These are phyloP conservation scores for Elmis aenea DNA, from an alignment of 2,888 invertebrate species.

Conservation along the genomic window DNA sequence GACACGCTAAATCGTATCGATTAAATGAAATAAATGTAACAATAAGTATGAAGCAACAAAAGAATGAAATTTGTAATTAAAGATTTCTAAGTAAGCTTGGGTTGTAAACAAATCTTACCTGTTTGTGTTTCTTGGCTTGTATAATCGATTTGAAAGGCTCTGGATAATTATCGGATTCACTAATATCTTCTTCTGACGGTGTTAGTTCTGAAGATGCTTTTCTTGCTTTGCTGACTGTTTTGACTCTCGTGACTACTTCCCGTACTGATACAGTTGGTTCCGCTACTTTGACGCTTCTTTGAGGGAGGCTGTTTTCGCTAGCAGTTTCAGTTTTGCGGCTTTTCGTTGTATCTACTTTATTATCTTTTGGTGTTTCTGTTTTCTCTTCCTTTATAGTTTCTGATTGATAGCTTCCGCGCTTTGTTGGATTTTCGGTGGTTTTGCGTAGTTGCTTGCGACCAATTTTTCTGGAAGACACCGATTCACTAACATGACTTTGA, in stretches of 20 bases:
- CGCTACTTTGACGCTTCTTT: constrained; percentile 2
- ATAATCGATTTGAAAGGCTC: constrained; percentile 61
- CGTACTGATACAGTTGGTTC: constrained; percentile 12
- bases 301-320: no score
- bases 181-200: constrained; percentile 51
- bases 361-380: constrained; percentile 7
- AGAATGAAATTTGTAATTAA: neutral
- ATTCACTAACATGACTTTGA: constrained; percentile 38
- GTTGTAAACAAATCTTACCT: no score
- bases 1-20: no score
- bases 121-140: constrained; percentile 51
- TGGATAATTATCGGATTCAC: constrained; percentile 60
- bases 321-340: no score
- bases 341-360: constrained; percentile 1
- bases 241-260: neutral
- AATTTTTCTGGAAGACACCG: constrained; percentile 38
- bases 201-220: constrained; percentile 22
- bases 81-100: neutral
- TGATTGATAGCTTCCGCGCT: constrained; percentile 4
- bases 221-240: neutral
- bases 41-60: no score
- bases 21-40: no score
- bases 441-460: constrained; percentile 19
- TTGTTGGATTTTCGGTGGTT: constrained; percentile 7
- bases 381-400: constrained; percentile 17